phyloP scores from a whole-genome alignment of 2,888 invertebrate genomes.

The Caenorhabditis drosophilae region DNA sequence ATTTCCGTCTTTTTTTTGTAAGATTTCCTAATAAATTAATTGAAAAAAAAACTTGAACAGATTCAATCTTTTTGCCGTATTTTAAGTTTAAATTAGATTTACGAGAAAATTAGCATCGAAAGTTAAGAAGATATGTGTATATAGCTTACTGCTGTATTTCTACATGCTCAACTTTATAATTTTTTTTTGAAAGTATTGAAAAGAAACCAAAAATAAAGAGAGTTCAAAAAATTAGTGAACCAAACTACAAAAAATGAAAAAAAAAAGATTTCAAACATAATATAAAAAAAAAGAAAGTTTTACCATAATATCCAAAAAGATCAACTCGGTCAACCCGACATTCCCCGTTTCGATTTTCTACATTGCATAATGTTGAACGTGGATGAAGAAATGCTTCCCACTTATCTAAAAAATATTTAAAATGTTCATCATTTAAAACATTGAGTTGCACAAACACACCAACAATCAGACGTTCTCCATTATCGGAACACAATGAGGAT shows the following conservation, averaged over 20 bases:
- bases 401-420: conserved; percentile 13
- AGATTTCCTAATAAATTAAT: too few relatives aligned
- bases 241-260: not conserved
- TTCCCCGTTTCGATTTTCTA: conserved; percentile 39
- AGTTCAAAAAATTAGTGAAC: too few relatives aligned
- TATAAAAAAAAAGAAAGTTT: not conserved
- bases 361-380: conserved; percentile 29
- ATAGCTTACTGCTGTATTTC: too few relatives aligned
- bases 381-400: conserved; percentile 49
- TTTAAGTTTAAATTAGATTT: too few relatives aligned
- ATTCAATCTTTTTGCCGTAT: too few relatives aligned
- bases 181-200: too few relatives aligned
- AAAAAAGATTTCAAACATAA: not conserved
- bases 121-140: too few relatives aligned
- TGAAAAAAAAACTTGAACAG: too few relatives aligned
- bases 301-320: conserved; percentile 52
- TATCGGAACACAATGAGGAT: conserved; percentile 59
- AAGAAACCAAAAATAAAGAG: too few relatives aligned
- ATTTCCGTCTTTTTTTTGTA: too few relatives aligned
- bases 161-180: too few relatives aligned
- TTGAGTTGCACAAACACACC: conserved; percentile 7
- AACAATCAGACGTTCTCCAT: conserved; percentile 39
- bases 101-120: too few relatives aligned
- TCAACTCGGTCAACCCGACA: conserved; percentile 44
- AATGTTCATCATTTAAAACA: conserved; percentile 1